Evolutionary conservation across 2,888 invertebrate species (phyloP).

Genomic region (Agriotes lineatus): DNA sequence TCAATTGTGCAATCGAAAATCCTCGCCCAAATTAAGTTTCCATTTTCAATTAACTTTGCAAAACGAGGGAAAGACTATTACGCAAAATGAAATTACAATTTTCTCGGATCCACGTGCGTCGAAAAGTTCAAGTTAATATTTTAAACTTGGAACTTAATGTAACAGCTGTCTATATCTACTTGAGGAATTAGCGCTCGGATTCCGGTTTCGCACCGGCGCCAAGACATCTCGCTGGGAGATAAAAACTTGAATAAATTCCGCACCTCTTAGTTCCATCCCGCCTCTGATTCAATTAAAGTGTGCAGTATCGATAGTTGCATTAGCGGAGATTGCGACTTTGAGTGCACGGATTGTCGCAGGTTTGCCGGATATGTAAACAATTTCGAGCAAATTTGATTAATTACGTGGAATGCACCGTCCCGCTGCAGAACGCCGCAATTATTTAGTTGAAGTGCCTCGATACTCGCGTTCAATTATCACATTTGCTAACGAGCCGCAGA

Average conservation of each 20-base stretch:
- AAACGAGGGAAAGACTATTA: constrained; percentile 32
- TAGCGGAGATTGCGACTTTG: not conserved
- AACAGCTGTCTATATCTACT: constrained; percentile 51
- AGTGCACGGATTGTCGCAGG: not conserved
- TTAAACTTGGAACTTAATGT: constrained; percentile 49
- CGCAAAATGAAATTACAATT: constrained; percentile 49
- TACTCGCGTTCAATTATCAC: constrained; percentile 41
- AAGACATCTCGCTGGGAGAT: constrained; percentile 21
- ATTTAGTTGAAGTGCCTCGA: constrained; percentile 42
- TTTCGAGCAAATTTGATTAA: constrained; percentile 31
- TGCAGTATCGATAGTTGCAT: constrained; percentile 4
- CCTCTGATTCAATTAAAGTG: constrained; percentile 10
- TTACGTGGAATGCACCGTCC: constrained; percentile 25
- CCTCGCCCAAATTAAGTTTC: constrained; percentile 19
- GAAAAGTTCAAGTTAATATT: constrained; percentile 52
- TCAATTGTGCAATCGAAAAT: not conserved
- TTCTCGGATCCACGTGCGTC: constrained; percentile 44
- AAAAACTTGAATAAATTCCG: constrained; percentile 29
- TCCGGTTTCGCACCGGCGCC: constrained; percentile 39
- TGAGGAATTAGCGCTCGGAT: constrained; percentile 47
- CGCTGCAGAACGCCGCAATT: too few species aligned
- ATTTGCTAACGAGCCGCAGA: constrained; percentile 43
- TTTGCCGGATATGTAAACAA: constrained; percentile 22
- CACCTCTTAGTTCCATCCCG: constrained; percentile 3
- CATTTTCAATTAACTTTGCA: constrained; percentile 39